Base-by-base conservation (phyloP, 2,888 invertebrate genomes). In the Lasioglossum lativentre region DNA sequence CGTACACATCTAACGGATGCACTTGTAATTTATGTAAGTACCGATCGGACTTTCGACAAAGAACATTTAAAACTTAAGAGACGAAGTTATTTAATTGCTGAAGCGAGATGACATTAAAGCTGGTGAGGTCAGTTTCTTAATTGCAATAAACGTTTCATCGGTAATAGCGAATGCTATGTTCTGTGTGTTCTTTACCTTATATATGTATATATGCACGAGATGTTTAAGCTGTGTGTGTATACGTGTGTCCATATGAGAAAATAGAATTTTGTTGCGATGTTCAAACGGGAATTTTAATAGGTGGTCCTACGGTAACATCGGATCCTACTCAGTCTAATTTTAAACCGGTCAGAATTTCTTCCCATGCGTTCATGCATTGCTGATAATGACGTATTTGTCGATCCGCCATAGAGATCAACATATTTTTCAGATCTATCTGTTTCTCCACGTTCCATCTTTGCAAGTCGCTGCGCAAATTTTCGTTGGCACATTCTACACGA, bases 381-480 rank as follows among this genome's bases (percentile, higher is more conserved):
- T 97, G 96, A 94, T 97, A 97, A 92, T 96, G 96, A 85, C 96
- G 95, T 72, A 97, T 96, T 92, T 97, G 97, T 92, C 96, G 96
- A 90, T 97, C 96, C 16, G 97, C 96, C 95, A 97, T 96, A 87
- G 96, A 95, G 47, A 96, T 94, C 23, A 97, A 95, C 90, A 97
- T 96, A 86, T 96, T 96, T 92, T 97, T 97, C 76, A 97, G 93
- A 93, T 97, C 97, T 52, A 96, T 95, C 83, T 96, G 96, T 92
- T 97, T 97, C 89, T 97, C 97, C 52, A 95, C 92, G 88, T 97
- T 96, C 97, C 97, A 97, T 82, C 97, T 95, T 77, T 97, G 96
- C 84, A 97, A 94, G 93, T 97, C 97, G 68, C 97, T 97, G 76
- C 97, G 95, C 45, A 97, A 94, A 92, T 97, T 96, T 92, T 97